A percentile compares a stretch with the other conserved stretches of the same genome.
Conservation (phyloP, 2,797 vertebrate genomes). For the Atherinosoma microstoma region DNA sequence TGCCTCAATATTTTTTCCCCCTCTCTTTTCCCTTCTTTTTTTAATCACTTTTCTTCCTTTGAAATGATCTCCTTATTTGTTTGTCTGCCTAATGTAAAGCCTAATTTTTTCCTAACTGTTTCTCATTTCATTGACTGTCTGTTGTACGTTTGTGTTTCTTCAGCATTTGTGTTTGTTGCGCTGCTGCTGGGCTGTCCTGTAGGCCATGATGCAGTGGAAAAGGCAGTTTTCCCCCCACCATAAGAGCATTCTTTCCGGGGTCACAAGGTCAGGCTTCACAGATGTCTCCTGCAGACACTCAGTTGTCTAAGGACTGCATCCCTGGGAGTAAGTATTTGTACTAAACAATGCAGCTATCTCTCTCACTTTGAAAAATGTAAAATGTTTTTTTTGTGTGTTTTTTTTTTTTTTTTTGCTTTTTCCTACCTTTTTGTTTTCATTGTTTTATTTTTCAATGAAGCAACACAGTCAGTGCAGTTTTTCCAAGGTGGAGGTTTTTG, state of each 20-base stretch:
- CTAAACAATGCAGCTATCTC: conserved; percentile 86
- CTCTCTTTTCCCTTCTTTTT: background rate
- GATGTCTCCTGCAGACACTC: conserved; percentile 92
- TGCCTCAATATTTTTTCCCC: conserved; percentile 6
- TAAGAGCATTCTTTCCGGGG: conserved; percentile 92
- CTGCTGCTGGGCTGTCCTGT: conserved; percentile 79
- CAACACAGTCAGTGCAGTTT: conserved; percentile 55
- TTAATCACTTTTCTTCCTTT: conserved; percentile 24
- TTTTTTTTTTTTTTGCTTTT: conserved; percentile 43
- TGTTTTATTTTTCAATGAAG: conserved; percentile 73
- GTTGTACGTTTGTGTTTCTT: conserved; percentile 58
- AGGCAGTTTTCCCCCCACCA: conserved; percentile 83
- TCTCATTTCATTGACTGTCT: conserved; percentile 40
- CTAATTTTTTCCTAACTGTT: conserved; percentile 16
- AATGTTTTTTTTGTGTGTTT: conserved; percentile 57
- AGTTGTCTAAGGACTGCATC: conserved; percentile 91
- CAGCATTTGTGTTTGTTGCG: conserved; percentile 69
- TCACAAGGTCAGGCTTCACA: conserved; percentile 91
- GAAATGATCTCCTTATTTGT: conserved; percentile 18
- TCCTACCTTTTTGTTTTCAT: conserved; percentile 52
- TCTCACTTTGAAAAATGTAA: conserved; percentile 80
- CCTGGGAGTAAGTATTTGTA: conserved; percentile 84
- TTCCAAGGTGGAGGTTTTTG: conserved; percentile 76
- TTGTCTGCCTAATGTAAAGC: conserved; percentile 5
- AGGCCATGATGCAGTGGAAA: conserved; percentile 81